Conservation (phyloP, 1,140 invertebrate species). For the Proctacanthus coquilletti region DNA sequence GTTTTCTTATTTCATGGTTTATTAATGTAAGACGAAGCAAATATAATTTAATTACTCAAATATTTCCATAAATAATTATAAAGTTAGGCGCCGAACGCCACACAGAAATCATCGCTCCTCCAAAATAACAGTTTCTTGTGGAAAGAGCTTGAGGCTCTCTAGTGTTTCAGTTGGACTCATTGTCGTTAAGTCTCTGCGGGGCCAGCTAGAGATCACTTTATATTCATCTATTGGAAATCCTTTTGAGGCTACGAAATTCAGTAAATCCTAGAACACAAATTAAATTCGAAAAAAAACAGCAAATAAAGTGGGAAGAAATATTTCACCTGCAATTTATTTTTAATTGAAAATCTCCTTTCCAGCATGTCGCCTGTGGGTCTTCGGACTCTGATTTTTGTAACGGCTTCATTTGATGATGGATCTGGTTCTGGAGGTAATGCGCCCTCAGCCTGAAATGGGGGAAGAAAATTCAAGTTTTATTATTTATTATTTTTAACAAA, state of each 20-base stretch:
- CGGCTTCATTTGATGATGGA: conserved; percentile 37
- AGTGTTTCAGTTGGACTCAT: conserved; percentile 60
- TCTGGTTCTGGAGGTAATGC: conserved; percentile 46
- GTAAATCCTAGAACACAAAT: conserved; percentile 42
- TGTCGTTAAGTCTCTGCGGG: conserved; percentile 74
- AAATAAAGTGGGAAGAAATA: conserved; percentile 3
- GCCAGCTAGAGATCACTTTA: conserved; percentile 84
- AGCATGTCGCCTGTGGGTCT: conserved; percentile 57
- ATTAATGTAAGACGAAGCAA: no score
- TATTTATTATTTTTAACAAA: no score
- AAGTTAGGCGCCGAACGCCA: no score
- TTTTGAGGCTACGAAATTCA: conserved; percentile 73
- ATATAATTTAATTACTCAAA: no score
- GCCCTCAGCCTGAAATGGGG: conserved; percentile 32
- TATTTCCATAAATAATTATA: no score
- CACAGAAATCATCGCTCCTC: conserved; percentile 79
- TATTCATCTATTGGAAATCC: conserved; percentile 76
- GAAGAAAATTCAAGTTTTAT: conserved; percentile 8
- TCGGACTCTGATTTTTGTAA: conserved; percentile 61
- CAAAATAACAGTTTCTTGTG: conserved; percentile 83
- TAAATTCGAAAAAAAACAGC: conserved; percentile 7
- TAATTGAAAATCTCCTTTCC: conserved; percentile 53
- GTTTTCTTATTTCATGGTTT: no score
- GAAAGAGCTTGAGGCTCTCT: conserved; percentile 65
- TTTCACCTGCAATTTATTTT: conserved; percentile 44